Evolutionary conservation across 2,888 invertebrate genomes (phyloP).

Genomic region (Leptopilina drosophilae): DNA sequence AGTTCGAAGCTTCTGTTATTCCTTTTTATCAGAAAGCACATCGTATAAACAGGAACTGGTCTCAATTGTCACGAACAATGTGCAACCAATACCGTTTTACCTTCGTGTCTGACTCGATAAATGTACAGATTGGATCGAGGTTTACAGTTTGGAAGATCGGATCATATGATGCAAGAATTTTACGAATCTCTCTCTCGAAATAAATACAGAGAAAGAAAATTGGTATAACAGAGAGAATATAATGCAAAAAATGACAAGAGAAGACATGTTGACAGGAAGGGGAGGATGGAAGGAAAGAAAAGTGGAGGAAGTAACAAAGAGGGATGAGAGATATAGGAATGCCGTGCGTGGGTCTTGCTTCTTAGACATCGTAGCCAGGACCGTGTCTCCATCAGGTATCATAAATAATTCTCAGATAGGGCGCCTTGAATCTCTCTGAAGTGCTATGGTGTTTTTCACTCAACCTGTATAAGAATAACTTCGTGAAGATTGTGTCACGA

Average conservation of each 20-base stretch:
- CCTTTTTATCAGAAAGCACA: background rate
- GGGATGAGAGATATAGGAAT: constrained; percentile 68
- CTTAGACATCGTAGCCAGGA: constrained; percentile 71
- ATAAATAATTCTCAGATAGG: constrained; percentile 73
- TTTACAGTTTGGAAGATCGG: background rate
- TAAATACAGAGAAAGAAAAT: constrained; percentile 5
- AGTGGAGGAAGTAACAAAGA: constrained; percentile 50
- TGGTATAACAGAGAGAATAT: constrained; percentile 7
- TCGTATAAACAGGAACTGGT: constrained; percentile 10
- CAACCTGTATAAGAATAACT: constrained; percentile 43
- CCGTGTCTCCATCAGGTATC: constrained; percentile 76
- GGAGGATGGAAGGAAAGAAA: constrained; percentile 45
- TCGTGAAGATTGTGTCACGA: too few species aligned
- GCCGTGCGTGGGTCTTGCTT: constrained; percentile 73
- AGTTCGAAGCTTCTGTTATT: background rate
- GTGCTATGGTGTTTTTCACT: constrained; percentile 54
- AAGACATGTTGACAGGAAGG: constrained; percentile 55
- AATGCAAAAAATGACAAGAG: constrained; percentile 42
- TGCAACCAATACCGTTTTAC: constrained; percentile 1
- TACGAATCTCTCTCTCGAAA: background rate
- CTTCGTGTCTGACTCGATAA: constrained; percentile 12
- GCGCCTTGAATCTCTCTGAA: constrained; percentile 43
- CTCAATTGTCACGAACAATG: constrained; percentile 24
- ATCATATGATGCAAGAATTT: constrained; percentile 8
- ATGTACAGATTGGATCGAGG: constrained; percentile 21